Percentiles rank a stretch among this genome's conserved stretches.
These are phyloP conservation scores for Eunapius fragilis DNA, from an alignment of 37 sponge, comb jelly and placozoan species.

Conservation along the genomic window DNA sequence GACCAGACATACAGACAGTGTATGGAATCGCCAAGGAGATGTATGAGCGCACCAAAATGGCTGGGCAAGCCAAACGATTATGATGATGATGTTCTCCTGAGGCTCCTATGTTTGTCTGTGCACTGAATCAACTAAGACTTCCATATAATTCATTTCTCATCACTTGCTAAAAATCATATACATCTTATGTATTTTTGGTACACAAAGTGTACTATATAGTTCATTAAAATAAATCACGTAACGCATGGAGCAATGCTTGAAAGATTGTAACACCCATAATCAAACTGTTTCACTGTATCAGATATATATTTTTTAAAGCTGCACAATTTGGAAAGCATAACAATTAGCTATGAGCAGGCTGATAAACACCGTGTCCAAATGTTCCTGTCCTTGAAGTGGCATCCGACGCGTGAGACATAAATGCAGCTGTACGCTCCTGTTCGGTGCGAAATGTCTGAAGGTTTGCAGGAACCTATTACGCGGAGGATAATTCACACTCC, in stretches of 20 bases:
- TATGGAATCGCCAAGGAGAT: slow-evolving; percentile 81
- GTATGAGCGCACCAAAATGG: slow-evolving; percentile 51
- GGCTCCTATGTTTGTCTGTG: not conserved
- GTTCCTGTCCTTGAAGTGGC: slow-evolving; percentile 64
- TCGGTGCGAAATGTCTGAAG: slow-evolving; percentile 75
- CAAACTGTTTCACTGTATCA: not conserved
- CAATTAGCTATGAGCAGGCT: slow-evolving; percentile 52
- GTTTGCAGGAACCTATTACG: slow-evolving; percentile 49
- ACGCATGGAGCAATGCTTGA: no score
- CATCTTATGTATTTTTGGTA: not conserved
- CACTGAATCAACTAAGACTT: not conserved
- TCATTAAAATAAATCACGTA: no score
- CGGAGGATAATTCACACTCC: not conserved
- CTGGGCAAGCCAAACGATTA: not conserved
- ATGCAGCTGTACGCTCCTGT: slow-evolving; percentile 50
- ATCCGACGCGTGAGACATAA: slow-evolving; percentile 70
- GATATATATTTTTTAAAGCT: not conserved
- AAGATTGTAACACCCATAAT: no score
- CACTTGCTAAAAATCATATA: not conserved
- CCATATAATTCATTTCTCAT: not conserved
- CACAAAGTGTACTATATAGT: no score
- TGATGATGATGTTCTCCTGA: no score
- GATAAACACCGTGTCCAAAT: slow-evolving; percentile 79
- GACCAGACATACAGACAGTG: slow-evolving; percentile 88
- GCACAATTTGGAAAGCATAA: not conserved